Evolutionary conservation across 2,797 vertebrate species (phyloP).

Genomic region (Sebastes iracundus): DNA sequence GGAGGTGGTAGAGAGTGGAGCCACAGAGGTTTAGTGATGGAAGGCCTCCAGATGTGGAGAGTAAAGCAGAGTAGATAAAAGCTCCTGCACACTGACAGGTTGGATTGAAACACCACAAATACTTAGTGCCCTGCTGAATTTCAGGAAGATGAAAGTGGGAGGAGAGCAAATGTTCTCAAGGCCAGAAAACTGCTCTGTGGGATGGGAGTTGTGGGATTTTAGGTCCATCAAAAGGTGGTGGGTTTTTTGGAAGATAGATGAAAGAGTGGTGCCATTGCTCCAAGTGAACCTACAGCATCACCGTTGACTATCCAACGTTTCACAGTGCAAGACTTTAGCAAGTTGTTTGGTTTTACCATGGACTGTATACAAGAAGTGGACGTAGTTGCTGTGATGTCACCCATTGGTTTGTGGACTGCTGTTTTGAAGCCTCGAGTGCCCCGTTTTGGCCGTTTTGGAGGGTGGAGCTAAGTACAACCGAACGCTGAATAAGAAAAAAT

Average conservation of each 20-base stretch:
- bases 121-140: constrained; percentile 77
- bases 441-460: too few species aligned
- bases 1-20: constrained; percentile 59
- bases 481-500: too few species aligned
- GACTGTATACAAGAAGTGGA: too few species aligned
- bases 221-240: constrained; percentile 8
- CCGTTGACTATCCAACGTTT: constrained; percentile 12
- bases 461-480: too few species aligned
- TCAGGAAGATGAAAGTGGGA: constrained; percentile 67
- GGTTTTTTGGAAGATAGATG: constrained; percentile 29
- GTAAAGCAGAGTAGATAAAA: constrained; percentile 79
- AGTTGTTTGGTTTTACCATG: background rate
- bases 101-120: constrained; percentile 82
- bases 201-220: constrained; percentile 35
- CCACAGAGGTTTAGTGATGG: constrained; percentile 80
- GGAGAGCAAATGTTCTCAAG: constrained; percentile 46
- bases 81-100: constrained; percentile 79
- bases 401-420: too few species aligned
- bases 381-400: too few species aligned
- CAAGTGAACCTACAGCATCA: constrained; percentile 11
- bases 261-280: constrained; percentile 15
- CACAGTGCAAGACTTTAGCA: constrained; percentile 21
- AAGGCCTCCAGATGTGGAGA: constrained; percentile 85
- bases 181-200: constrained; percentile 28
- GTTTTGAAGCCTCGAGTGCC: too few species aligned